A percentile compares a stretch with the other conserved stretches of the same genome.
phyloP scores from a whole-genome alignment of 2,113 vertebrate species.

The western clawed frog (Xenopus tropicalis) region DNA sequence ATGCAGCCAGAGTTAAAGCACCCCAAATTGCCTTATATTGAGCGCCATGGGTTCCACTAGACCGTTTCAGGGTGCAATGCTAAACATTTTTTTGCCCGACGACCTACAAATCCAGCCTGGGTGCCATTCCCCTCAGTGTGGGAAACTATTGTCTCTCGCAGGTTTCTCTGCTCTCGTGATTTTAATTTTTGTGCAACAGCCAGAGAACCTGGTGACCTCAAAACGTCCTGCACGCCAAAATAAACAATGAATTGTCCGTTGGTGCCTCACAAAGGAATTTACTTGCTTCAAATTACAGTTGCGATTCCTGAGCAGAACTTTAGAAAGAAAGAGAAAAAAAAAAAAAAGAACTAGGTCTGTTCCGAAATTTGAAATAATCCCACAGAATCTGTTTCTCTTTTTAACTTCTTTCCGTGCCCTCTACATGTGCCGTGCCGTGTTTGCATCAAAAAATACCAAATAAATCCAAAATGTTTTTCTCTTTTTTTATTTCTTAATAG shows the following conservation, averaged over 20 bases:
- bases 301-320: constrained; percentile 66
- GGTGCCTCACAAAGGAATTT: constrained; percentile 65
- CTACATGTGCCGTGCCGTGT: too few relatives aligned
- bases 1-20: too few relatives aligned
- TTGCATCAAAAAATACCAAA: constrained; percentile 71
- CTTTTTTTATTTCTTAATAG: constrained; percentile 56
- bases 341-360: constrained; percentile 67
- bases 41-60: not conserved
- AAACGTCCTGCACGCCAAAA: constrained; percentile 56
- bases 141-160: constrained; percentile 54
- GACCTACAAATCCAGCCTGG: too few relatives aligned
- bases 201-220: constrained; percentile 61
- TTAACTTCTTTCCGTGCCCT: too few relatives aligned
- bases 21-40: too few relatives aligned
- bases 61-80: not conserved
- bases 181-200: constrained; percentile 51
- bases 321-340: too few relatives aligned
- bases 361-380: constrained; percentile 67
- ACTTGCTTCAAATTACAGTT: constrained; percentile 68
- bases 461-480: constrained; percentile 73
- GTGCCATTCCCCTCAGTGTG: too few relatives aligned
- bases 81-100: too few relatives aligned
- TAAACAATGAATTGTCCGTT: constrained; percentile 67
- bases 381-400: constrained; percentile 54
- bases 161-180: constrained; percentile 51